phyloP scores from a whole-genome alignment of 1,140 invertebrate species.

The Trichoplusia ni region DNA sequence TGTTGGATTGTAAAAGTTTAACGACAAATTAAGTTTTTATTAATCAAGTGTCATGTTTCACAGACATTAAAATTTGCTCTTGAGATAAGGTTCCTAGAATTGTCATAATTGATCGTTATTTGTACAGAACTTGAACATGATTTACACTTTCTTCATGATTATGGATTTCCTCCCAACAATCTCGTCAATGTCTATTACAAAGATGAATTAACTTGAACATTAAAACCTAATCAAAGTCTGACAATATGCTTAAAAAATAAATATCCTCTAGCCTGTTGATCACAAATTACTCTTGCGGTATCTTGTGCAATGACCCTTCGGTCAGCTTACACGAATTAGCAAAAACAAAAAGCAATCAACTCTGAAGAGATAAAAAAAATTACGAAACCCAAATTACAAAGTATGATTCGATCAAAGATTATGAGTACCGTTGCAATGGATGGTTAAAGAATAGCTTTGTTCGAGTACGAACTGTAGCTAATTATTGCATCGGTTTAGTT shows the following conservation, averaged over 20 bases:
- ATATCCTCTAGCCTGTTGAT: too few relatives aligned
- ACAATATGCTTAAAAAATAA: too few relatives aligned
- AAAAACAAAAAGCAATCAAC: not conserved
- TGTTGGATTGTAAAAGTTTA: not conserved
- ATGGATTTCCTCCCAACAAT: too few relatives aligned
- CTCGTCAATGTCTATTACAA: too few relatives aligned
- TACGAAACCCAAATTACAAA: constrained; percentile 9
- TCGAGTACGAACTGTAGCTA: not conserved
- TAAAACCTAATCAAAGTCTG: too few relatives aligned
- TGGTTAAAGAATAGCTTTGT: constrained; percentile 4
- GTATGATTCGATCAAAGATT: constrained; percentile 8
- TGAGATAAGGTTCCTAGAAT: not conserved
- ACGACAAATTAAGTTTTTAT: not conserved
- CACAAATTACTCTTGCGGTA: too few relatives aligned
- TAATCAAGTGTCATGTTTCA: not conserved
- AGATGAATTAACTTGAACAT: too few relatives aligned
- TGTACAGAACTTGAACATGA: too few relatives aligned
- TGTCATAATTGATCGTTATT: not conserved
- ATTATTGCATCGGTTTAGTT: constrained; percentile 7
- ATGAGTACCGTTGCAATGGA: constrained; percentile 7
- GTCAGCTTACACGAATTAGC: too few relatives aligned
- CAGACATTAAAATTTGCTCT: not conserved
- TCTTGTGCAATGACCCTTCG: too few relatives aligned
- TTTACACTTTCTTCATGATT: too few relatives aligned
- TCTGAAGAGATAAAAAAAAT: not conserved